phyloP scores from a whole-genome alignment of 2,113 vertebrate species.

The Gymnarchus niloticus region DNA sequence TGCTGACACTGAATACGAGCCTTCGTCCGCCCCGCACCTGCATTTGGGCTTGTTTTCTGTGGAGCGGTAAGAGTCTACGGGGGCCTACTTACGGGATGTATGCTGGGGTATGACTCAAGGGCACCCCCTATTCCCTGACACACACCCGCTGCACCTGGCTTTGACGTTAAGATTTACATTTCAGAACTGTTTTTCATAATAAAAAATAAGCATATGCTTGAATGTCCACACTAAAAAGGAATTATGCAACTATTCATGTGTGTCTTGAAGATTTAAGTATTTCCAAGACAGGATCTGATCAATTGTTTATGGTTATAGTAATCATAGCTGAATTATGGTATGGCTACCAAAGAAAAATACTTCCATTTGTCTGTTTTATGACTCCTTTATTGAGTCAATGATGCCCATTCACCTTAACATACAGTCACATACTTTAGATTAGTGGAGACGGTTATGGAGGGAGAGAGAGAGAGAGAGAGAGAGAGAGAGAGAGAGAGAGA shows the following conservation, averaged over 20 bases:
- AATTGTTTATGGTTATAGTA: neutral
- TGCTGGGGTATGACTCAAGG: neutral
- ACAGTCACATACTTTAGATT: neutral
- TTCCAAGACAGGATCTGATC: neutral
- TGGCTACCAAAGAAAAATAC: neutral
- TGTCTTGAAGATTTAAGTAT: neutral
- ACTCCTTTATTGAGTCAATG: neutral
- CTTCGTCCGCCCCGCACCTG: neutral
- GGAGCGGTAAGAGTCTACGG: neutral
- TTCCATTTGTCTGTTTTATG: neutral
- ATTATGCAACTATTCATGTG: neutral
- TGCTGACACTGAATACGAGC: neutral
- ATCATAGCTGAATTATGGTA: neutral
- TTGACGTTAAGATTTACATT: too few relatives aligned
- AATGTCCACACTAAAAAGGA: neutral
- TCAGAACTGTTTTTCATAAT: neutral
- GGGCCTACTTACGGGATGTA: neutral
- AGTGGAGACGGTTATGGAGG: neutral
- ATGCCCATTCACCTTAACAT: neutral
- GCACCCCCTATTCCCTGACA: neutral
- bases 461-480: neutral
- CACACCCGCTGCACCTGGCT: too few relatives aligned
- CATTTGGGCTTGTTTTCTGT: neutral
- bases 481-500: neutral
- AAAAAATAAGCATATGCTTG: neutral